Conservation (phyloP, 35 echinoderm and acorn worm species). For the Anneissia japonica region DNA sequence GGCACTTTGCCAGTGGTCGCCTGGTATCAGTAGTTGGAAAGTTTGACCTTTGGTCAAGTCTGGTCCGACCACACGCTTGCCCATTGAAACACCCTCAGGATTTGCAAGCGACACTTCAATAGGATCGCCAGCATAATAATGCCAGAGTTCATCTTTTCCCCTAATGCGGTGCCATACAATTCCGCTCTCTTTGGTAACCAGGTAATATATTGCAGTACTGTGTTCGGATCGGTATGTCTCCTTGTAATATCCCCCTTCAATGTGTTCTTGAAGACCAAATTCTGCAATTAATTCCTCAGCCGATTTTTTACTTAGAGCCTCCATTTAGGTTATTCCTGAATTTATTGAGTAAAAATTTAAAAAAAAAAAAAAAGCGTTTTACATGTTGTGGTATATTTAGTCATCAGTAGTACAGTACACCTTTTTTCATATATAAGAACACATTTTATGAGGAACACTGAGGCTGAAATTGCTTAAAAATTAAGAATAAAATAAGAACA, state of each 20-base stretch:
- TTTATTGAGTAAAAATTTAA: no score
- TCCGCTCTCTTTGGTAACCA: not conserved
- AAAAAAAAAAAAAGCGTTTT: no score
- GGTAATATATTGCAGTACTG: slow-evolving; percentile 9
- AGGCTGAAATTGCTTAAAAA: no score
- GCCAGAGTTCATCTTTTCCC: slow-evolving; percentile 5
- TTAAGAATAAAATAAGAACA: no score
- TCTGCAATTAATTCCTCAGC: not conserved
- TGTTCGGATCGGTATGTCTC: slow-evolving; percentile 9
- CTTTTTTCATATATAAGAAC: no score
- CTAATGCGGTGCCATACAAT: slow-evolving; percentile 2
- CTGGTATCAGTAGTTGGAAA: slow-evolving; percentile 4
- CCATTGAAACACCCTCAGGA: not conserved
- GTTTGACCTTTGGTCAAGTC: not conserved
- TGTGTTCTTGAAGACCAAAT: not conserved
- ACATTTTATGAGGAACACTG: no score
- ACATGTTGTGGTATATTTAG: no score
- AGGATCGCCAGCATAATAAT: slow-evolving; percentile 20
- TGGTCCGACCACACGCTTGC: not conserved
- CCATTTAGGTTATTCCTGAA: no score
- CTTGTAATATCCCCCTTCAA: slow-evolving; percentile 12
- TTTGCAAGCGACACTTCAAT: not conserved
- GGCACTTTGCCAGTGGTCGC: slow-evolving; percentile 5
- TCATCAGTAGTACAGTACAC: no score
- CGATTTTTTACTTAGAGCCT: not conserved